Conservation (phyloP, 2,888 invertebrate genomes). For the Dascillus cervinus region DNA sequence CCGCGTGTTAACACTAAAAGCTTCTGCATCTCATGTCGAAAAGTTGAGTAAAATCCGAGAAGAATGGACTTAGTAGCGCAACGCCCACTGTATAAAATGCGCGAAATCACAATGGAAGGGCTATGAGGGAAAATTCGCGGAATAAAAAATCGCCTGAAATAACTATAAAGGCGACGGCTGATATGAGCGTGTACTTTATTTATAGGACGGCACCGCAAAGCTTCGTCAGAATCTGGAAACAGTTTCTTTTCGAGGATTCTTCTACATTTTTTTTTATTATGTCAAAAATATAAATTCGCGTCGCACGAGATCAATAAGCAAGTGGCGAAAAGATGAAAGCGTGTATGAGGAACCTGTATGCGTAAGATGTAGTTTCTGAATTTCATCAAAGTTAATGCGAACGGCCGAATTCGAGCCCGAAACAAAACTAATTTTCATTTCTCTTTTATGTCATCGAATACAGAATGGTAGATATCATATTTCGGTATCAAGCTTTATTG, state of each 20-base stretch:
- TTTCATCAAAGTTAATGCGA: too few relatives aligned
- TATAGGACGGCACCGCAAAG: slow-evolving; percentile 15
- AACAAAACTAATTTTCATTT: too few relatives aligned
- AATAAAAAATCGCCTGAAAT: slow-evolving; percentile 19
- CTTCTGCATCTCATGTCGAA: too few relatives aligned
- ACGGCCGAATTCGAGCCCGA: too few relatives aligned
- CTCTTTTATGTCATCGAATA: too few relatives aligned
- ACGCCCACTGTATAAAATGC: slow-evolving; percentile 15
- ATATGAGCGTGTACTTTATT: slow-evolving; percentile 18
- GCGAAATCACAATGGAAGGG: slow-evolving; percentile 18
- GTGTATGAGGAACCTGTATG: slow-evolving; percentile 11
- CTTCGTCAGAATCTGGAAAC: slow-evolving; percentile 16
- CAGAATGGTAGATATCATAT: too few relatives aligned
- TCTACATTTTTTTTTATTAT: slow-evolving; percentile 14
- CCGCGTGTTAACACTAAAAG: too few relatives aligned
- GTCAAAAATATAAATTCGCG: slow-evolving; percentile 12
- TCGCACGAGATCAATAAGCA: slow-evolving; percentile 12
- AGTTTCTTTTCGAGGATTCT: slow-evolving; percentile 13
- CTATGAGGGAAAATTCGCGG: slow-evolving; percentile 15
- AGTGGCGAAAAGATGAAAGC: slow-evolving; percentile 13
- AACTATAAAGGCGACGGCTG: slow-evolving; percentile 18
- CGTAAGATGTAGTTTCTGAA: slow-evolving; percentile 2
- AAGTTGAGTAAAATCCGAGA: slow-evolving; percentile 12
- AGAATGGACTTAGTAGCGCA: slow-evolving; percentile 15
- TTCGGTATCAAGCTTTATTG: too few relatives aligned